A percentile compares a stretch with the other conserved stretches of the same genome.
Evolutionary conservation across 2,797 vertebrate genomes (phyloP).

Genomic region (Propithecus perrieri): DNA sequence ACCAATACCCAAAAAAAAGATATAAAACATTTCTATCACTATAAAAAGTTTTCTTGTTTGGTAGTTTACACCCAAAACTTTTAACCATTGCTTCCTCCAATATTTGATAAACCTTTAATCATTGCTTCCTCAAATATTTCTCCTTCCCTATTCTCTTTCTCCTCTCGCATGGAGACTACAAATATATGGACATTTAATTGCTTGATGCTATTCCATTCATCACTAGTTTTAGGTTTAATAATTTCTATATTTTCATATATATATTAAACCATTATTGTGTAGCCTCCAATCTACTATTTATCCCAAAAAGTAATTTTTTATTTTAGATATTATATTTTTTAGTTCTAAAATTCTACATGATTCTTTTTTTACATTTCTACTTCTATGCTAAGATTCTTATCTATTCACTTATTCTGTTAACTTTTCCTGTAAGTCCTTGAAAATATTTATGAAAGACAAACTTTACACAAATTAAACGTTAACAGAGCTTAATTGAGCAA

Average conservation of each 20-base stretch:
- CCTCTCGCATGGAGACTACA: neutral
- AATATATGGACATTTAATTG: neutral
- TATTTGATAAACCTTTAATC: neutral
- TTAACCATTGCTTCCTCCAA: neutral
- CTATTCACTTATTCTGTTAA: neutral
- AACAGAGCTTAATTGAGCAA: too few relatives aligned
- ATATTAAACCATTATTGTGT: neutral
- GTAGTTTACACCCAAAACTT: neutral
- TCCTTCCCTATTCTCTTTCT: neutral
- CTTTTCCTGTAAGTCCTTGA: neutral
- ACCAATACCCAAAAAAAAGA: neutral
- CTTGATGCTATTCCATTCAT: neutral
- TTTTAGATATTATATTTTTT: neutral
- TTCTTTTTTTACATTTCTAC: neutral
- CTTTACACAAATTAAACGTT: too few relatives aligned
- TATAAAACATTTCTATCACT: neutral
- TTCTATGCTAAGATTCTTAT: neutral
- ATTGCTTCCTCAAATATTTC: neutral
- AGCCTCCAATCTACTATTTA: neutral
- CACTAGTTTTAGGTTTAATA: neutral
- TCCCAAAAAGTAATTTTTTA: neutral
- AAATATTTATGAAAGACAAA: neutral
- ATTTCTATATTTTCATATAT: neutral
- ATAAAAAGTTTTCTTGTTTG: neutral
- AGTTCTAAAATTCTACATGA: neutral